Evolutionary conservation across 2,797 vertebrate genomes (phyloP), one percentile per base, ranked within the genome.

Genomic region (Tapirus indicus): DNA sequence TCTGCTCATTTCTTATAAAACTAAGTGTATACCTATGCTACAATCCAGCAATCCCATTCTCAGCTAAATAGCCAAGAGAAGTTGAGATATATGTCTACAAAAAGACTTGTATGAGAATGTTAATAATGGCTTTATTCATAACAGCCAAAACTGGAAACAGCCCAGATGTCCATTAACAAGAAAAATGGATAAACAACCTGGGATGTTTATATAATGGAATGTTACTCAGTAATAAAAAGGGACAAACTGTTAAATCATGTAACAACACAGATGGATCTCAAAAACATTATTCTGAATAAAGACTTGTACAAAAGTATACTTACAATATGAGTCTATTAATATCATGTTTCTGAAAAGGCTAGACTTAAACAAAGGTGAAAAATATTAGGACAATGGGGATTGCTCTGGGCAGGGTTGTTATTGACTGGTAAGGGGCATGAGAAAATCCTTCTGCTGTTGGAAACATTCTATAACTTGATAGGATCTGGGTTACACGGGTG

Each of bases 21-120:
- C 32, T 68, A 69, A 82, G 35, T 9, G 8, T 47, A 18, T 41
- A 35, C 20, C 11, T 69, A 9, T 25, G 9, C 16, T 47, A 44
- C 68, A 66, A 93, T 11, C 41, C 41, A 75, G n/a, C 1, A 93
- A 35, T 44, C 25, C 2, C 17, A n/a, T 38, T 69, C 52, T 66
- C 85, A 25, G 27, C 29, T 96, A 47, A 38, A 72, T 92, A 84
- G 29, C 25, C n/a, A 92, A 71, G 20, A 95, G 49, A 72, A 80
- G 72, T 72, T 41, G 27, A 79, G 56, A 56, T 12, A 88, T 17
- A 66, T 38, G 14, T 25, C n/a, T 35, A 84, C 41, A 60, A 78
- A 92, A 94, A 91, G 47, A 78, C 78, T 95, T 93, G 20, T 69
- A 5, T 52, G 7, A 80, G 41, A 93, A 41, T 86, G 44, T 62